Base-by-base conservation (phyloP, 2,888 invertebrate species). In the Salpingus planirostris region DNA sequence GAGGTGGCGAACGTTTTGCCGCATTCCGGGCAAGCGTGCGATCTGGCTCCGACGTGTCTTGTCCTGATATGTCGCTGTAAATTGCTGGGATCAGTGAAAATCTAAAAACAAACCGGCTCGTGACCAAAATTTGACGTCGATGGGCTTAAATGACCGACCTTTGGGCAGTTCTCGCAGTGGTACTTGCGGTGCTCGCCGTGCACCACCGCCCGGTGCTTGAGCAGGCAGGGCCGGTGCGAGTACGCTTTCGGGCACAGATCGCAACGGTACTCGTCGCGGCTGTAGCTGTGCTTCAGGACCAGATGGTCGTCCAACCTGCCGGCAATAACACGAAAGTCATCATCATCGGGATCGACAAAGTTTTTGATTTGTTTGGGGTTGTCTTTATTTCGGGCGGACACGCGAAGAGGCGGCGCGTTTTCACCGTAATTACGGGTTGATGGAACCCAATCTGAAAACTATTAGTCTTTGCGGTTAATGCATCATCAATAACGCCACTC, bases 1-100 rank as follows among this genome's bases (percentile, higher is more conserved):
- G 92, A 91, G 21, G 96, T 95, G 27, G 88, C 91, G 68, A 98
- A 98, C 39, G 95, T 95, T 73, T 98, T 98, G 45, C 96, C 96
- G 70, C 98, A 98, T 70, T 96, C 93, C 38, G 87, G 81, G 62
- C 98, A 98, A 49, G 93, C 92, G 78, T 98, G 96, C 60, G 88
- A 85, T 58, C 96, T 78, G 26, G 93, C 92, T 31, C 95, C 95
- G 45, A 86, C 86, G 83, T 96, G 95, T 66, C 89, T 86, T 47
- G 87, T 84, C 60, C 95, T 79, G 67, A 93, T 93, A 75, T 96
- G 96, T 57, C 92, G 81, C 73, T 95, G 95, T 51, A 95, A 78
- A 70, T 92, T 91, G 70, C 89, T 89, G 59, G 93, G 89, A 74
- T 95, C 93, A 60, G 90, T 88, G 75, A 95, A 96, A 65, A 86